phyloP scores from a whole-genome alignment of 2,113 vertebrate species.

The Diadophis punctatus region DNA sequence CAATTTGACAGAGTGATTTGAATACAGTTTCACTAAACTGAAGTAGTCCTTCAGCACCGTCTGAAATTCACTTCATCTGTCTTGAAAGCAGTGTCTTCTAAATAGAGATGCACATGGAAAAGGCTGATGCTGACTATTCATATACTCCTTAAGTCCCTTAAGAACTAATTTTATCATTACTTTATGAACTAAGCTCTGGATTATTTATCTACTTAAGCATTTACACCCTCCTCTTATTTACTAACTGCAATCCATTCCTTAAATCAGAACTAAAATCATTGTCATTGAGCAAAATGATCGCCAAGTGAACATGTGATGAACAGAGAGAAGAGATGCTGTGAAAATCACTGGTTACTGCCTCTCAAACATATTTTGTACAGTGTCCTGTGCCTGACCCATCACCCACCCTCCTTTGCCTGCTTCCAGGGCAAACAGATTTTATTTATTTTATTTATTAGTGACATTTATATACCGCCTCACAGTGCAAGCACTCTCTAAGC shows the following conservation, averaged over 20 bases:
- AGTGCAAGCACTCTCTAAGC: no score
- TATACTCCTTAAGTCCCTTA: not conserved
- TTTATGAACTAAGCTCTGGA: not conserved
- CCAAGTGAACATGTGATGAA: not conserved
- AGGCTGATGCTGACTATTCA: not conserved
- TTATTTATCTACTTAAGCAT: not conserved
- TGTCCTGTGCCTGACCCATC: not conserved
- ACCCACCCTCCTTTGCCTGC: not conserved
- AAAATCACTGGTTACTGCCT: not conserved
- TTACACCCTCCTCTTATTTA: not conserved
- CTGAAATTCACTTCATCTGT: not conserved
- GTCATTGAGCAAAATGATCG: not conserved
- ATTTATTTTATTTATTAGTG: no score
- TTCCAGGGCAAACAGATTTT: not conserved
- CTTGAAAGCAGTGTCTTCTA: not conserved
- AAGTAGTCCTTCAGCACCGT: not conserved
- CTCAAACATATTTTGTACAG: not conserved
- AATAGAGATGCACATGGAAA: not conserved
- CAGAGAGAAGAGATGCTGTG: not conserved
- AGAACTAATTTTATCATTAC: not conserved
- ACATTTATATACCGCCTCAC: no score
- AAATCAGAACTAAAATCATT: not conserved
- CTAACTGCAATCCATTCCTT: not conserved
- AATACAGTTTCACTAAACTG: not conserved
- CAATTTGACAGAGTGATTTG: not conserved